Percentiles rank a stretch among this genome's conserved stretches.
These are phyloP conservation scores for Trichomycterus rosablanca DNA, from an alignment of 2,113 vertebrate genomes.

Conservation along the genomic window DNA sequence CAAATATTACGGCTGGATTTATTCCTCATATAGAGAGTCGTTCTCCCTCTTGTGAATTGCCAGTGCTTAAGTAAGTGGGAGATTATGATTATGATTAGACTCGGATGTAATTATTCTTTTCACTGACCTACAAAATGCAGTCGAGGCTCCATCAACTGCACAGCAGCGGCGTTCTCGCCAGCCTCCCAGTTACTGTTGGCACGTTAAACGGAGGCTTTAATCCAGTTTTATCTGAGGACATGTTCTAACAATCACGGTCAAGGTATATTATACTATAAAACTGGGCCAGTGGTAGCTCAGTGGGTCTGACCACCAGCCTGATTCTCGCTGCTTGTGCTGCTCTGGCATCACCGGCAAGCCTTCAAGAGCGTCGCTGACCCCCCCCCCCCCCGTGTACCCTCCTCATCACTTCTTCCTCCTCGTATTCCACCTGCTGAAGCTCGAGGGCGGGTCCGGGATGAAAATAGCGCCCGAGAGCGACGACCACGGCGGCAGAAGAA, in stretches of 20 bases:
- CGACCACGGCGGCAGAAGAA: neutral
- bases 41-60: no score
- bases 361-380: neutral
- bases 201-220: neutral
- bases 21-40: no score
- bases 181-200: neutral
- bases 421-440: neutral
- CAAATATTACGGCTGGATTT: no score
- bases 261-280: no score
- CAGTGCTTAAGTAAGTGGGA: no score
- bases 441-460: neutral
- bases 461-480: conserved; percentile 8
- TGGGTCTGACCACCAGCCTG: conserved; percentile 13
- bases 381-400: no score
- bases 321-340: conserved; percentile 20
- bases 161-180: neutral
- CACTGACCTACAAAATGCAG: no score
- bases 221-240: no score
- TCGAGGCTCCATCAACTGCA: neutral
- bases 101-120: no score
- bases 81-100: no score
- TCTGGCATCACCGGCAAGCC: conserved; percentile 7
- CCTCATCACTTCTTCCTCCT: neutral
- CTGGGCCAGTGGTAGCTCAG: no score
- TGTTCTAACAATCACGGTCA: no score